Percentiles rank a stretch among this genome's conserved stretches.
Conservation (phyloP, 1,140 invertebrate species). For the Hypothenemus hampei region DNA sequence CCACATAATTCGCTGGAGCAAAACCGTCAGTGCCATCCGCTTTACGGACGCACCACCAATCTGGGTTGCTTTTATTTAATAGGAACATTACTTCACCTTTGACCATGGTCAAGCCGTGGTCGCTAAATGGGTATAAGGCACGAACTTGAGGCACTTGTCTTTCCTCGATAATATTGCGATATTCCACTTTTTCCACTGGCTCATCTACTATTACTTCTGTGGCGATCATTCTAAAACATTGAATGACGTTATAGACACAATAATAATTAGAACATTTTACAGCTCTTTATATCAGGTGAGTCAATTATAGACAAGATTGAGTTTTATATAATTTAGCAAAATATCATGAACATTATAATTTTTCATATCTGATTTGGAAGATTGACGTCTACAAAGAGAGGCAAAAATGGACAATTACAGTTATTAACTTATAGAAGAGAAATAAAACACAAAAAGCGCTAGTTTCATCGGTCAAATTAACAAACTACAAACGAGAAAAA, state of each 20-base stretch:
- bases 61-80: slow-evolving; percentile 90
- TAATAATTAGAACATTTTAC: no score
- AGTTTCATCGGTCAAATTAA: no score
- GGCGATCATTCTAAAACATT: slow-evolving; percentile 59
- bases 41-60: slow-evolving; percentile 98
- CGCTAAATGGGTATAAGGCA: slow-evolving; percentile 84
- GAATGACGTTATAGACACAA: not conserved
- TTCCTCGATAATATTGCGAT: slow-evolving; percentile 79
- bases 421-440: no score
- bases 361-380: no score
- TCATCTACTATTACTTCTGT: slow-evolving; percentile 90
- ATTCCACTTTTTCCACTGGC: slow-evolving; percentile 76
- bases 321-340: no score
- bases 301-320: no score
- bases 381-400: no score
- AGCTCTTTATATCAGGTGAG: no score
- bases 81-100: slow-evolving; percentile 94
- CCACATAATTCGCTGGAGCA: slow-evolving; percentile 95
- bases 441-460: no score
- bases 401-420: no score
- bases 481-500: no score
- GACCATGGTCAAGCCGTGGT: slow-evolving; percentile 87
- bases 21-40: slow-evolving; percentile 89
- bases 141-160: slow-evolving; percentile 84
- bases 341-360: no score